These are phyloP conservation scores for Loriculus beryllinus DNA, from an alignment of 2,797 vertebrate genomes.

Conservation along the genomic window DNA sequence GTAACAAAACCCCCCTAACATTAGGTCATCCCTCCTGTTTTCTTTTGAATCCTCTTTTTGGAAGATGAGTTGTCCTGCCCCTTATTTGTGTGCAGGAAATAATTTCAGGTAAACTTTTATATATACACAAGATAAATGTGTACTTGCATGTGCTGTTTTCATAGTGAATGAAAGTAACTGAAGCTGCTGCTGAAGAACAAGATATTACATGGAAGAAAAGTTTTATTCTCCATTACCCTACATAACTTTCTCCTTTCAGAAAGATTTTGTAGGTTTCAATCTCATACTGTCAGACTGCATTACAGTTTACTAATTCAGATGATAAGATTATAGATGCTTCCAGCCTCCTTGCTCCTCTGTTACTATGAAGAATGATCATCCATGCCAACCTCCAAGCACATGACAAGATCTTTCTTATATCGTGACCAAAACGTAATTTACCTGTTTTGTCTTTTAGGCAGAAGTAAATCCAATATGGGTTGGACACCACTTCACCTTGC, in stretches of 20 bases:
- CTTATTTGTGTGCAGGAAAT: not conserved
- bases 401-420: not conserved
- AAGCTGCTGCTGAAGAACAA: not conserved
- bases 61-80: not conserved
- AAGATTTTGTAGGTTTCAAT: not conserved
- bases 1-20: rapidly evolving
- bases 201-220: not conserved
- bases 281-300: not conserved
- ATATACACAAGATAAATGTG: not conserved
- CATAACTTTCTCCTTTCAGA: not conserved
- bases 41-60: not conserved
- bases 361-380: not conserved
- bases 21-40: not conserved
- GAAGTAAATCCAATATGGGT: constrained; percentile 80
- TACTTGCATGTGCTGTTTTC: not conserved
- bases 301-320: not conserved
- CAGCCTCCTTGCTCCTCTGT: not conserved
- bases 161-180: not conserved
- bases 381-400: rapidly evolving
- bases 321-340: not conserved
- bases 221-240: not conserved
- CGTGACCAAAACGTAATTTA: not conserved
- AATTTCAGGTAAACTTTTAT: not conserved
- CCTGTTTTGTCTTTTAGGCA: constrained; percentile 73
- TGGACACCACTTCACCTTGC: constrained; percentile 92